Conservation (phyloP, 2,888 invertebrate species). For the Nasonovia ribisnigri region DNA sequence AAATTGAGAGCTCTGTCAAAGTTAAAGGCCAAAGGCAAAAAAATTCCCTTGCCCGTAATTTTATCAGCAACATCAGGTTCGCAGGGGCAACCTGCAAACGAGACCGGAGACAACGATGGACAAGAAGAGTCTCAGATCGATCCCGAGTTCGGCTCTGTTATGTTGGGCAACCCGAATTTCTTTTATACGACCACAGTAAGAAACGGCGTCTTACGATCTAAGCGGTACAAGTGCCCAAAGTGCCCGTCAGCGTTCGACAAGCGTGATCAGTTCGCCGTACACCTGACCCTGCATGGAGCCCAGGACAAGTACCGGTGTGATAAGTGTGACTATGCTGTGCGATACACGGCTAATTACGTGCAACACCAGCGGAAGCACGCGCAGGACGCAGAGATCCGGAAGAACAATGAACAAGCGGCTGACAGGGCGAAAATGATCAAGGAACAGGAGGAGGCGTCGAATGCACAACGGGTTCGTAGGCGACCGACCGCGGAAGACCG, state of each 20-base stretch:
- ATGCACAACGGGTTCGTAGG: background rate
- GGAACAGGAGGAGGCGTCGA: slow-evolving; percentile 11
- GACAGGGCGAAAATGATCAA: background rate
- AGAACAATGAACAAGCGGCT: slow-evolving; percentile 9
- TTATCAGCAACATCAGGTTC: background rate
- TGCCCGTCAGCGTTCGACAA: slow-evolving; percentile 91
- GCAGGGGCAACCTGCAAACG: background rate
- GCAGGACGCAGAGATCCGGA: slow-evolving; percentile 36
- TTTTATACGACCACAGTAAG: slow-evolving; percentile 82
- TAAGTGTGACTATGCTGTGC: slow-evolving; percentile 88
- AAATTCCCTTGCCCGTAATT: background rate
- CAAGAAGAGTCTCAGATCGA: slow-evolving; percentile 70
- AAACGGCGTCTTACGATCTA: slow-evolving; percentile 81
- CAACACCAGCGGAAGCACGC: slow-evolving; percentile 87
- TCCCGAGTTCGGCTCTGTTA: slow-evolving; percentile 78
- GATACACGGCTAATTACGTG: slow-evolving; percentile 85
- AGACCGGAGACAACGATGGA: background rate
- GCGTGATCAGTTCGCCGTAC: slow-evolving; percentile 85
- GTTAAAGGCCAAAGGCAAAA: slow-evolving; percentile 56
- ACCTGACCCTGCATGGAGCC: slow-evolving; percentile 85
- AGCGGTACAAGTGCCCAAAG: slow-evolving; percentile 85
- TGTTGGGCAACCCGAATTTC: slow-evolving; percentile 83
- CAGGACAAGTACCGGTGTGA: slow-evolving; percentile 87
- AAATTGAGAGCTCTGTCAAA: slow-evolving; percentile 66
- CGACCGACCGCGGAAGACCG: background rate